These are phyloP conservation scores for Agapostemon virescens DNA, from an alignment of 2,888 invertebrate species.

Conservation along the genomic window DNA sequence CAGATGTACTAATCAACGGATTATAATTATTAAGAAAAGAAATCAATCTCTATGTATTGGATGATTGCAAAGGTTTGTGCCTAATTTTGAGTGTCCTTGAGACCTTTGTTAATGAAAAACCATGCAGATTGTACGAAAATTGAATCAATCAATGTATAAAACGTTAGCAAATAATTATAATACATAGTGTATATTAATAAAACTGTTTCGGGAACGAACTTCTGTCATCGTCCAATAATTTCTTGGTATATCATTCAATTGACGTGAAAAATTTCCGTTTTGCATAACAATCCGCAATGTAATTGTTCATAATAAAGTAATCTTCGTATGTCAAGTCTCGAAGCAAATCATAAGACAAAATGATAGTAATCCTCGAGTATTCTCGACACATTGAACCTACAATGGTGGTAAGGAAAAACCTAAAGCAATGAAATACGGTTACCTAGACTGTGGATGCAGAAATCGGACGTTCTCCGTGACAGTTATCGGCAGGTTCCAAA, in stretches of 20 bases:
- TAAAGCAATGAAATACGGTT: background rate
- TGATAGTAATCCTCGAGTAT: background rate
- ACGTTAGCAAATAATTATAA: no score
- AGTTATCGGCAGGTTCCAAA: background rate
- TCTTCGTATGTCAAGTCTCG: background rate
- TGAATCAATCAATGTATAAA: no score
- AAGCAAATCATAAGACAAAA: background rate
- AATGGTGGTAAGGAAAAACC: background rate
- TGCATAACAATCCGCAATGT: background rate
- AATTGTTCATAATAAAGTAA: background rate
- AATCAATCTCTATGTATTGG: no score
- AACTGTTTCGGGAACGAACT: no score
- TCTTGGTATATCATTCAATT: background rate
- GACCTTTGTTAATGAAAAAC: no score
- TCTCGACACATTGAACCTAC: background rate
- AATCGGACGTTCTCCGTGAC: background rate
- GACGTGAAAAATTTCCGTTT: background rate
- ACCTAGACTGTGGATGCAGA: background rate
- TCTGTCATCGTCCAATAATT: no score
- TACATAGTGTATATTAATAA: no score
- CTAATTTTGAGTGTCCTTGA: no score
- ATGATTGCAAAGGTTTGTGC: no score
- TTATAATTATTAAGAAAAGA: no score
- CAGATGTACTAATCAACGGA: no score
- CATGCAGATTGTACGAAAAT: no score